Base-by-base conservation (phyloP, 2,113 vertebrate species). In the Nothobranchius kuhntae region DNA sequence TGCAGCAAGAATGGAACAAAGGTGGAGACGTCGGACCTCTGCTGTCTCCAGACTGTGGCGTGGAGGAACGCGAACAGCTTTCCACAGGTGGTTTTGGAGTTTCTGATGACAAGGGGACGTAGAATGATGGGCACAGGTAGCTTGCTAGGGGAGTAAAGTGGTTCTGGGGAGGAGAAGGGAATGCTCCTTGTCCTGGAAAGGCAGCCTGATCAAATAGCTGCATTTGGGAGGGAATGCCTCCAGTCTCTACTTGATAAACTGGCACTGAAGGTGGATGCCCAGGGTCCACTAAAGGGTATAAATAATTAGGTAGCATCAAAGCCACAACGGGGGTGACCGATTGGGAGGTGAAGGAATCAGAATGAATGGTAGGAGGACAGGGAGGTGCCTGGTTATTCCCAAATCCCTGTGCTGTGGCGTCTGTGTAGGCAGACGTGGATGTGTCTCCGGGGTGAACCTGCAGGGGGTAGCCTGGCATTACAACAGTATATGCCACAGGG, bases 1-100 rank as follows among this genome's bases (percentile, higher is more conserved):
- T 99, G 86, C 96, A 96, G 7, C 95, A 86, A 0, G 98, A 99
- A 78, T 96, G 95, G 77, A 98, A 97, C 12, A 97, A 80, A 0
- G 94, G 93, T 0, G 95, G 95, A 0, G 96, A 96, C 0, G 86
- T 81, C 7, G 85, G 91, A 44, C 92, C 93, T 1, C 77, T 79
- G 3, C 74, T 78, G 9, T 83, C 88, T 10, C 83, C 89, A 0
- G 93, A 94, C 73, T 89, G 93, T 0, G 93, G 95, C 0, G 93
- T 95, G 70, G 93, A 93, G 36, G 93, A 93, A 0, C 89, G 88
- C 1, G 93, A 96, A 0, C 65, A 84, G 3, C 87, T 87, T 1
- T 90, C 89, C 35, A 42, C 53, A 0, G 80, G 51, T 14, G 73
- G 80, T 78, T 91, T 95, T 0, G 92, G 90, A 0, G 71, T 46